Evolutionary conservation across 2,797 vertebrate genomes (phyloP).

Genomic region (Malurus splendens): DNA sequence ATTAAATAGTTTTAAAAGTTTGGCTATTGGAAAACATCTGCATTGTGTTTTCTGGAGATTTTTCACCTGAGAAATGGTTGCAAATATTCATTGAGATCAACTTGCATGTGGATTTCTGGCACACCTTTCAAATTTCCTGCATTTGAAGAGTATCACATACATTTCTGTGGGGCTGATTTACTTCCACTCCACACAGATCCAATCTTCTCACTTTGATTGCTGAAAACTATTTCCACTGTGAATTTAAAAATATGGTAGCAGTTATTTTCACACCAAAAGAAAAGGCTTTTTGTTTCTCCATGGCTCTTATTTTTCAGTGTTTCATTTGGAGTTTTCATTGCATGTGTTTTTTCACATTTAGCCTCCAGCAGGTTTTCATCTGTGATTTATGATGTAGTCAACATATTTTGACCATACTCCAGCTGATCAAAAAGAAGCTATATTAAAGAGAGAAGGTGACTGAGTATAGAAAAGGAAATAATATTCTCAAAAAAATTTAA

Average conservation of each 20-base stretch:
- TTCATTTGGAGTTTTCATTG: not conserved
- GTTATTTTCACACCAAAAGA: not conserved
- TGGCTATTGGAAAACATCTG: not conserved
- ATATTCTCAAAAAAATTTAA: not conserved
- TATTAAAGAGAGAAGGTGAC: not conserved
- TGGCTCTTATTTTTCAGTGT: not conserved
- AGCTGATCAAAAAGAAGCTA: not conserved
- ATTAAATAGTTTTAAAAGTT: not conserved
- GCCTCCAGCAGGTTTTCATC: not conserved
- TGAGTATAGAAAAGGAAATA: not conserved
- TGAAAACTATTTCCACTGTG: not conserved
- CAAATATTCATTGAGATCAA: not conserved
- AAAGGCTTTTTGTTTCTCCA: not conserved
- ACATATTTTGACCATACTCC: not conserved
- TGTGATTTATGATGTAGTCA: not conserved
- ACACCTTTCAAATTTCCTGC: not conserved
- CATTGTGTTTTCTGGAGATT: not conserved
- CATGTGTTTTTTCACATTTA: not conserved
- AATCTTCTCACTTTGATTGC: not conserved
- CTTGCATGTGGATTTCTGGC: not conserved
- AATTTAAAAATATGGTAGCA: not conserved
- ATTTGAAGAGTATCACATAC: not conserved
- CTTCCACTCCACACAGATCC: not conserved
- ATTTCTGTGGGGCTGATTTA: not conserved
- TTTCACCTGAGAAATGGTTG: not conserved